Evolutionary conservation across 2,888 invertebrate genomes (phyloP).

Genomic region (Drosophila histrio): DNA sequence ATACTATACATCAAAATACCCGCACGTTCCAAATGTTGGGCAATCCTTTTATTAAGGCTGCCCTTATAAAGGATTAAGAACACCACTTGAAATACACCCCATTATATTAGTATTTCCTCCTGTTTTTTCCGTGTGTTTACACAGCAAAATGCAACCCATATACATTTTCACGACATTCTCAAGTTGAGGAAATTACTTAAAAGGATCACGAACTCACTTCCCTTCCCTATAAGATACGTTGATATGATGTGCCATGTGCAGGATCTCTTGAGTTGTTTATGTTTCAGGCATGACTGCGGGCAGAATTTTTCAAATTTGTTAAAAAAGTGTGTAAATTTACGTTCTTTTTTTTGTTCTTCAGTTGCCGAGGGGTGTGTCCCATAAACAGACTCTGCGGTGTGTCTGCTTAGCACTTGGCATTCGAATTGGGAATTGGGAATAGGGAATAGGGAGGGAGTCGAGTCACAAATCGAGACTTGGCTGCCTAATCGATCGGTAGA

Average conservation of each 20-base stretch:
- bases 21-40: slow-evolving; percentile 64
- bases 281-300: slow-evolving; percentile 75
- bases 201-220: slow-evolving; percentile 70
- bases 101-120: slow-evolving; percentile 46
- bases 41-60: slow-evolving; percentile 62
- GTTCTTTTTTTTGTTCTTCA: slow-evolving; percentile 44
- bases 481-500: slow-evolving; percentile 75
- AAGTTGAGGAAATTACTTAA: slow-evolving; percentile 74
- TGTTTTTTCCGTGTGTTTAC: slow-evolving; percentile 78
- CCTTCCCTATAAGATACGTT: slow-evolving; percentile 14
- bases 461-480: slow-evolving; percentile 41
- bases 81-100: slow-evolving; percentile 56
- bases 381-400: slow-evolving; percentile 70
- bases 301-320: slow-evolving; percentile 73
- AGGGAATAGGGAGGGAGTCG: slow-evolving; percentile 22
- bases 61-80: slow-evolving; percentile 67
- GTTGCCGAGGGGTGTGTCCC: slow-evolving; percentile 70
- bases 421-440: slow-evolving; percentile 3
- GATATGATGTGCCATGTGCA: slow-evolving; percentile 12
- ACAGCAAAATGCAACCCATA: slow-evolving; percentile 70
- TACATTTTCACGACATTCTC: slow-evolving; percentile 63
- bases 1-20: slow-evolving; percentile 55
- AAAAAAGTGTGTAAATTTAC: slow-evolving; percentile 77
- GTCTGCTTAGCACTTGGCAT: slow-evolving; percentile 49
- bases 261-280: slow-evolving; percentile 77